Base-by-base conservation (phyloP, 2,797 vertebrate genomes). In the Thaleichthys pacificus region DNA sequence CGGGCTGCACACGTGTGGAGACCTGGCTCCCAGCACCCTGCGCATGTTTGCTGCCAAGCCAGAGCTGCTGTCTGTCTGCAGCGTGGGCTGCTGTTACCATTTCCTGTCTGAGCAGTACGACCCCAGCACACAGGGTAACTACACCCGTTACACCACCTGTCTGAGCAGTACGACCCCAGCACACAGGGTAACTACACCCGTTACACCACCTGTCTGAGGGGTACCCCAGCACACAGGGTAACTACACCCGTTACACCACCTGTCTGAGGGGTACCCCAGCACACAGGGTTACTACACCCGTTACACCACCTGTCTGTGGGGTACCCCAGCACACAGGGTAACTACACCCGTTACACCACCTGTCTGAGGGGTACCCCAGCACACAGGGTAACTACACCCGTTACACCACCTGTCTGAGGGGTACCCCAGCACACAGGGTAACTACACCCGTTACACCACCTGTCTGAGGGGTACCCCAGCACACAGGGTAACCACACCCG, bases 41-140 rank as follows among this genome's bases (percentile, higher is more conserved):
- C 89, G 89, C 72, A 97, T 99, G 92, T 99, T 98, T 87, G 83
- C 87, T 85, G 91, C 93, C 68, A 96, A 95, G 69, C 86, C 89
- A 57, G 96, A 98, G 93, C 93, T 98, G 84, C 91, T 90, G 56
- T 95, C 95, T 0, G 93, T 98, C 84, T 99, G 98, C 89, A 97
- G 95, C 67, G 97, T 99, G 71, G 96, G 97, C 74, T 99, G 98
- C 90, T 99, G 98, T 89, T 99, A 99, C 86, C 97, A 99, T 83
- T 89, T 93, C 73, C 88, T 94, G 77, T 91, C 93, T 66, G 93
- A 94, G 81, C 87, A 91, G 89, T 92, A 91, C 76, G 85, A 91
- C 80, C 86, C 84, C 2, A 84, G 77, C 0, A 60, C 64, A 72
- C 86, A 91, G 91, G 95, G 96, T 98, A 86, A 71, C 62, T 61